phyloP scores from a whole-genome alignment of 2,797 vertebrate genomes.

The Ambastaia sidthimunki region DNA sequence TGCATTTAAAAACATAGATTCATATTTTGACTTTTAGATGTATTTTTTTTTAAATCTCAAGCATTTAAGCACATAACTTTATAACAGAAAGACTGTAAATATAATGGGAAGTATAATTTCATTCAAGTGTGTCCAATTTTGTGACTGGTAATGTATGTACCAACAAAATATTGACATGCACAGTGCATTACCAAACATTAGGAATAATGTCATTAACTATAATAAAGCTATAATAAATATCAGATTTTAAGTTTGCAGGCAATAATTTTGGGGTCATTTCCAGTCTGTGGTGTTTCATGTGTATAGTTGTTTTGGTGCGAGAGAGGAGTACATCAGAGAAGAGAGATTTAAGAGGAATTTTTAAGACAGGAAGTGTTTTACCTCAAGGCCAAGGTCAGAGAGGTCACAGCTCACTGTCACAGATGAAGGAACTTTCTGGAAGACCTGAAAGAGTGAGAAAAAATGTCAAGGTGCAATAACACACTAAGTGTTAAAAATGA shows the following conservation, averaged over 20 bases:
- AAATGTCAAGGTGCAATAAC: background rate
- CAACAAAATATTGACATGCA: background rate
- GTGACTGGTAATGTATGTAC: background rate
- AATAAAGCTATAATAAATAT: background rate
- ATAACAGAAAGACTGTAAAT: no score
- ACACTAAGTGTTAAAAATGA: no score
- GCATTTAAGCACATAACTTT: no score
- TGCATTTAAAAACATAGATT: no score
- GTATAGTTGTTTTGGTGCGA: background rate
- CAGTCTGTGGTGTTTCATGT: background rate
- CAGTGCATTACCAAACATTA: no score
- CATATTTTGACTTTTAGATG: no score
- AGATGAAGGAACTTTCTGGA: conserved; percentile 87
- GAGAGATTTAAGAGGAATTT: background rate
- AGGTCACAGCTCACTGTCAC: conserved; percentile 74
- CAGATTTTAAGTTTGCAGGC: background rate
- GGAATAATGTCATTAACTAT: background rate
- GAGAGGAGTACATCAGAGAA: background rate
- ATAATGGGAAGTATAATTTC: no score
- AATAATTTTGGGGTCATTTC: background rate
- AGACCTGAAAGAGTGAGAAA: conserved; percentile 69
- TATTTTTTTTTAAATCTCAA: no score
- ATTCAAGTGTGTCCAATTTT: no score
- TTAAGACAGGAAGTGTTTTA: conserved; percentile 61
- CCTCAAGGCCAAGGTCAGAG: conserved; percentile 70